phyloP scores from a whole-genome alignment of 2,113 vertebrate species.

The Xyrauchen texanus region DNA sequence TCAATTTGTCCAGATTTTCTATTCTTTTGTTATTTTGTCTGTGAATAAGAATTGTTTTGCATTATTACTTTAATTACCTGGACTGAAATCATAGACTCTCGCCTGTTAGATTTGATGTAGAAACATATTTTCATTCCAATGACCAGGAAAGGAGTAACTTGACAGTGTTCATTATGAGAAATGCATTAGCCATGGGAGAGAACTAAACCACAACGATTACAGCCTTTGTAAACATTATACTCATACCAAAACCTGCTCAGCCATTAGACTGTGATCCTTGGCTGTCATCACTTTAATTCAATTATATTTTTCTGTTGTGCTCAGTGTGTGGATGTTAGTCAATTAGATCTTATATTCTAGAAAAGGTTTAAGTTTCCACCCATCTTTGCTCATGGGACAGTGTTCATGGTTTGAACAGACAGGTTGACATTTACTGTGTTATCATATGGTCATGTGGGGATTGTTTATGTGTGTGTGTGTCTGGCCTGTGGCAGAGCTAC shows the following conservation, averaged over 20 bases:
- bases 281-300: constrained; percentile 40
- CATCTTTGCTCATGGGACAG: constrained; percentile 30
- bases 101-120: not conserved
- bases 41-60: not conserved
- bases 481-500: constrained; percentile 66
- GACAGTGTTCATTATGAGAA: not conserved
- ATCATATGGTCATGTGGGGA: not conserved
- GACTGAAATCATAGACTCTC: too few species aligned
- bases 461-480: not conserved
- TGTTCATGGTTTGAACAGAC: constrained; percentile 35
- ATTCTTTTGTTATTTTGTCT: not conserved
- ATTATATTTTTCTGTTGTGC: constrained; percentile 33
- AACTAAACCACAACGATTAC: constrained; percentile 25
- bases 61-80: not conserved
- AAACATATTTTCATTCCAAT: not conserved
- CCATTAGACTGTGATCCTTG: constrained; percentile 31
- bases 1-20: not conserved
- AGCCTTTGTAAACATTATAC: constrained; percentile 38
- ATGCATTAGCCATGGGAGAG: not conserved
- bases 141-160: not conserved
- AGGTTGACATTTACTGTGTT: constrained; percentile 30
- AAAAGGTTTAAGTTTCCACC: constrained; percentile 29
- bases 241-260: constrained; percentile 39
- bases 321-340: constrained; percentile 22
- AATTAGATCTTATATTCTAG: constrained; percentile 30